Evolutionary conservation across 2,888 invertebrate species (phyloP), one percentile per base, ranked within the genome.

Genomic region (Saturnia pavonia): DNA sequence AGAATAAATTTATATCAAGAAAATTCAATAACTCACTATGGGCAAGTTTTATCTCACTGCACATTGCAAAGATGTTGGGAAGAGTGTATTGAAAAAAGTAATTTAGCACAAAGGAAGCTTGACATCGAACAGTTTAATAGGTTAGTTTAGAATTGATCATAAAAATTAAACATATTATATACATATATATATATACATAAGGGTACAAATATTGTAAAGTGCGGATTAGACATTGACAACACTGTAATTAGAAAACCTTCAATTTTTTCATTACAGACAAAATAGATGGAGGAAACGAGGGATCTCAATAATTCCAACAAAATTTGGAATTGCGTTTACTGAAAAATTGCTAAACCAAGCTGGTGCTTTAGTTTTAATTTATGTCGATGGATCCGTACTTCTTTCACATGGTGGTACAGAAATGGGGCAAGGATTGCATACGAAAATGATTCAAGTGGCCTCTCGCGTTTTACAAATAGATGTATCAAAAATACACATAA

Each of bases 371-470:
- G 95, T 99, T 1, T 95, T 97, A 63, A 95, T 98, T n/a, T 98
- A 99, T 84, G 94, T 94, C 0, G 97, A 98, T 87, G 99, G 98
- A 1, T 98, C 98, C 0, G 97, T 99, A 3, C 93, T 99, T 16
- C 80, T 99, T 25, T 96, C 97, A 0, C 98, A 98, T 85, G 98
- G 98, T 48, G 99, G 99, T n/a, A 97, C 97, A 12, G 99, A 99
- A 94, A 99, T 99, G 97, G 99, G 99, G 0, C 99, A 99, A 92
- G 99, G 99, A 1, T 92, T 99, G 7, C 97, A 99, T 85, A 99
- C 98, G 0, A 99, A 99, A 94, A 98, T 99, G 97, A 96, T 98
- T 70, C 99, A 99, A 95, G 96, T 98, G 16, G 97, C 98, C 6
- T 96, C 97, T 66, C 94, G 96, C 74, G 95, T 94, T 0, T 91